Evolutionary conservation across 2,888 invertebrate species (phyloP).

Genomic region (Leptinotarsa tumamoca): DNA sequence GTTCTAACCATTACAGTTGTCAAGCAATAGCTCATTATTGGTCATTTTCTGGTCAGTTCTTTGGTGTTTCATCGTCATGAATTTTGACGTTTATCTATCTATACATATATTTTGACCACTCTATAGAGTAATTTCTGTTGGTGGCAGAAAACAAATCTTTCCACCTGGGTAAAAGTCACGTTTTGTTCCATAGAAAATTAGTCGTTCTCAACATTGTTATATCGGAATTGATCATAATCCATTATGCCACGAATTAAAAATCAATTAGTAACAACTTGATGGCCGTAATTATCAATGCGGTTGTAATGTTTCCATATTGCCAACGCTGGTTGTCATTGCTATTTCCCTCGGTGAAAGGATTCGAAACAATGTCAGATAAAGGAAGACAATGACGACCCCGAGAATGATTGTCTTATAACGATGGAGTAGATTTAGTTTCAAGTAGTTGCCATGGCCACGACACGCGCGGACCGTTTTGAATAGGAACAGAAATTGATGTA

Average conservation of each 20-base stretch:
- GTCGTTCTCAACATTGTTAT: not conserved
- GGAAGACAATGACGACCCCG: constrained; percentile 14
- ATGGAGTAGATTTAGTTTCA: constrained; percentile 49
- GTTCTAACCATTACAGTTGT: no score
- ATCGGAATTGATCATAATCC: not conserved
- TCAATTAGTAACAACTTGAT: not conserved
- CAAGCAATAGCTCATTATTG: no score
- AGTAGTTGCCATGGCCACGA: constrained; percentile 54
- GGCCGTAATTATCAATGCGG: not conserved
- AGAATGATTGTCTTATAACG: constrained; percentile 48
- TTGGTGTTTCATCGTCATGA: no score
- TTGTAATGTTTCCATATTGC: not conserved
- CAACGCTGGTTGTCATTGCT: constrained; percentile 2
- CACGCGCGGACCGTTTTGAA: constrained; percentile 45
- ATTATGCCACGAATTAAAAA: not conserved
- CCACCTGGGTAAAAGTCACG: not conserved
- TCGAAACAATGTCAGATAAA: constrained; percentile 24
- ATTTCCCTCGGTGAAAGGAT: constrained; percentile 24
- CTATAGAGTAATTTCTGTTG: not conserved
- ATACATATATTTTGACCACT: no score
- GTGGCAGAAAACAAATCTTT: not conserved
- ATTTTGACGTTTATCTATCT: no score
- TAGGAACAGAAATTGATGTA: constrained; percentile 24
- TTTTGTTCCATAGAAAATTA: not conserved
- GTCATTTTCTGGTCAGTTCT: no score